Conservation (phyloP, 2,113 vertebrate species). For the Rhineura floridana region DNA sequence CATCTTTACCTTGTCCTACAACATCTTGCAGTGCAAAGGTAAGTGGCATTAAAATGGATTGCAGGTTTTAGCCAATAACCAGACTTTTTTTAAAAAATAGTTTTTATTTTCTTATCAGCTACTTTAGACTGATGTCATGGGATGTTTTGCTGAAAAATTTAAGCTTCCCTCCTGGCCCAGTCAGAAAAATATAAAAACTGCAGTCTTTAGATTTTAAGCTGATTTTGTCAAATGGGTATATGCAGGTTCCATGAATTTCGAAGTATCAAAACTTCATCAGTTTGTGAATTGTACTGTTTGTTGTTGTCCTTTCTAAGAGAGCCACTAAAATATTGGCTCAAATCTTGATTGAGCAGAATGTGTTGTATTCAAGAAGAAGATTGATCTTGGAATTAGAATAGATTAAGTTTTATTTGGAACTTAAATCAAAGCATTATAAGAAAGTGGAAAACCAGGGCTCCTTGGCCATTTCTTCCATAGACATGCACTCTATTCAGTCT, state of each 20-base stretch:
- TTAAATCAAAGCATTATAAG: background rate
- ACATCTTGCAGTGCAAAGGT: slow-evolving; percentile 90
- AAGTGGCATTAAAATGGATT: slow-evolving; percentile 7
- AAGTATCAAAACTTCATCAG: background rate
- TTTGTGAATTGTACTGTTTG: background rate
- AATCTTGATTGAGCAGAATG: background rate
- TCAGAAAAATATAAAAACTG: background rate
- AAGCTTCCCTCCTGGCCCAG: background rate
- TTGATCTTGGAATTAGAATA: background rate
- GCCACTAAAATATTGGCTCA: background rate
- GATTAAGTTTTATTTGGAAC: too few species aligned
- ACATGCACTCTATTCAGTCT: background rate
- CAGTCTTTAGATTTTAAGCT: background rate
- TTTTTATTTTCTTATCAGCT: background rate
- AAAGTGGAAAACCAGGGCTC: background rate
- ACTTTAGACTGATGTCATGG: background rate
- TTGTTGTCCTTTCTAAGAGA: too few species aligned
- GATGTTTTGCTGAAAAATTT: background rate
- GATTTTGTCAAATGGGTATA: background rate
- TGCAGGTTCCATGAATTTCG: background rate
- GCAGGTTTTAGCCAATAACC: background rate
- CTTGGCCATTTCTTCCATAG: background rate
- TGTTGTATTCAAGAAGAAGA: background rate
- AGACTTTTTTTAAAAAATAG: background rate
- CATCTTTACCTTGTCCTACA: slow-evolving; percentile 82